Evolutionary conservation across 2,797 vertebrate genomes (phyloP).

Genomic region (Gymnopithys bicolor): DNA sequence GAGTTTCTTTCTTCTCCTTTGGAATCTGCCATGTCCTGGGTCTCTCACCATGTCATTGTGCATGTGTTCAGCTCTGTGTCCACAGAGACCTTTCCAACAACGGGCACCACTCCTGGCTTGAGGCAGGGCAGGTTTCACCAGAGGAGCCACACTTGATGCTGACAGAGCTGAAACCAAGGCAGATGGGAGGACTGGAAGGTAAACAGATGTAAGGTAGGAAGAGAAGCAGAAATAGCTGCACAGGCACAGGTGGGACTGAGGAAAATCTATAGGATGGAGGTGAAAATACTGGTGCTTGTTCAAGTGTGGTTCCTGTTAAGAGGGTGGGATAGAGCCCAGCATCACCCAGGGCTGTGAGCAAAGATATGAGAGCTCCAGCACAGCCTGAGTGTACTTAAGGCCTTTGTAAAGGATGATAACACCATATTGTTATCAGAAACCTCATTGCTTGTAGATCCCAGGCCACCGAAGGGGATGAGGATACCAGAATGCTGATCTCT

Average conservation of each 20-base stretch:
- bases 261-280: not conserved
- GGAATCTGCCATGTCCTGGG: not conserved
- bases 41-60: not conserved
- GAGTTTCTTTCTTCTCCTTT: not conserved
- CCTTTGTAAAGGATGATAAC: not conserved
- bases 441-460: not conserved
- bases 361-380: not conserved
- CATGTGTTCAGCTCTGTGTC: not conserved
- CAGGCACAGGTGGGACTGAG: not conserved
- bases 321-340: not conserved
- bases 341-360: not conserved
- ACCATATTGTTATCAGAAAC: not conserved
- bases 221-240: not conserved
- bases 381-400: not conserved
- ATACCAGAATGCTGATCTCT: not conserved
- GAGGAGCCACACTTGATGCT: not conserved
- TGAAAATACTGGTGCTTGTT: not conserved
- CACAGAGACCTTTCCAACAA: not conserved
- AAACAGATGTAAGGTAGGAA: not conserved
- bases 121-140: not conserved
- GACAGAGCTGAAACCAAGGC: not conserved
- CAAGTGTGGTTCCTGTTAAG: not conserved
- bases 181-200: not conserved
- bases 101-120: not conserved
- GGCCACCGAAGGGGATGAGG: not conserved